These are phyloP conservation scores for Galeopsomyia nigrocyanea DNA, from an alignment of 2,888 invertebrate species.

Conservation along the genomic window DNA sequence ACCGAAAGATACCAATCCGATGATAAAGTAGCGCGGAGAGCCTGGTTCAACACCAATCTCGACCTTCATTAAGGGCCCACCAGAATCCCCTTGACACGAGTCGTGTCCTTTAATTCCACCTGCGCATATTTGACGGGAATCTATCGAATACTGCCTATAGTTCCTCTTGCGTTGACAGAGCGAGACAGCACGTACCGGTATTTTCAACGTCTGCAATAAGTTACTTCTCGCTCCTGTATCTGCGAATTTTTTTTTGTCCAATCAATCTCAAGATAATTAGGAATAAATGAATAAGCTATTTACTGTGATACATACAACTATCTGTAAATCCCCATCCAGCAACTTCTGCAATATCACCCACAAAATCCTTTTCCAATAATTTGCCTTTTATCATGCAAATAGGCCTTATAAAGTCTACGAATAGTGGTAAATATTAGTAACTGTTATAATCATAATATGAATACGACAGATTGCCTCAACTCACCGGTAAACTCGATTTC, in stretches of 20 bases:
- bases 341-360: conserved; percentile 70
- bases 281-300: background rate
- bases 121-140: conserved; percentile 71
- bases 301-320: conserved; percentile 55
- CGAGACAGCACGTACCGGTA: conserved; percentile 70
- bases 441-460: no score
- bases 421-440: no score
- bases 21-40: conserved; percentile 71
- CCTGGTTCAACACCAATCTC: conserved; percentile 68
- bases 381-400: conserved; percentile 72
- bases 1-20: conserved; percentile 78
- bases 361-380: conserved; percentile 62
- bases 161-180: conserved; percentile 53
- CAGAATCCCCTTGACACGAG: conserved; percentile 76
- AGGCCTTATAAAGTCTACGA: conserved; percentile 70
- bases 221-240: conserved; percentile 55
- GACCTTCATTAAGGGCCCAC: conserved; percentile 71
- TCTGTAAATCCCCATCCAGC: conserved; percentile 73
- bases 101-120: conserved; percentile 73
- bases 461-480: no score
- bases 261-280: conserved; percentile 19
- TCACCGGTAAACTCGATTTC: no score
- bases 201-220: conserved; percentile 67
- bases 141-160: conserved; percentile 25
- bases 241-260: background rate